Percentiles rank a stretch among this genome's conserved stretches.
phyloP scores from a whole-genome alignment of 2,888 invertebrate genomes.

The Lymantria monacha region DNA sequence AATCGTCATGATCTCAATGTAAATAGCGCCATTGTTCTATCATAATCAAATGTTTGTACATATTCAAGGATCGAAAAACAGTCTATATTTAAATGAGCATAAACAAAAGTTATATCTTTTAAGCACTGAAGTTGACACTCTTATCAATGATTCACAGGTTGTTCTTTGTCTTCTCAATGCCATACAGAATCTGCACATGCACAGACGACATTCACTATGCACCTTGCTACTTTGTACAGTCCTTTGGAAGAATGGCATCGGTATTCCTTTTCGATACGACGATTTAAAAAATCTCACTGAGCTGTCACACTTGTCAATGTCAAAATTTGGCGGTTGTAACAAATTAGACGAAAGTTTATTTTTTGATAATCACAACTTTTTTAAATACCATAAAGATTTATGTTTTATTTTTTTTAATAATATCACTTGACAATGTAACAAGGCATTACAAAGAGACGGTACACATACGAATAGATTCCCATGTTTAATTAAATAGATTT shows the following conservation, averaged over 20 bases:
- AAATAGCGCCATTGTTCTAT: slow-evolving; percentile 25
- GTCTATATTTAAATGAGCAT: slow-evolving; percentile 71
- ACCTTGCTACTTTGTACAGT: slow-evolving; percentile 62
- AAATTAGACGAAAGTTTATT: slow-evolving; percentile 5
- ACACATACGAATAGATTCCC: slow-evolving; percentile 73
- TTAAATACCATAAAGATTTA: too few species aligned
- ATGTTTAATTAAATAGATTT: slow-evolving; percentile 46
- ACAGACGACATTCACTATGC: slow-evolving; percentile 63
- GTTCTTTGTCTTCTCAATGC: slow-evolving; percentile 60
- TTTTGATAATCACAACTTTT: background rate
- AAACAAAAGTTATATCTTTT: slow-evolving; percentile 75
- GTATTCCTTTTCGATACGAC: slow-evolving; percentile 61
- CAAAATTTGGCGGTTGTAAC: slow-evolving; percentile 8
- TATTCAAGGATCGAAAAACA: slow-evolving; percentile 48
- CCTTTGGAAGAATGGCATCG: slow-evolving; percentile 70
- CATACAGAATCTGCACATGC: slow-evolving; percentile 65
- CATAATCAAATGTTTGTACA: slow-evolving; percentile 26
- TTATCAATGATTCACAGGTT: slow-evolving; percentile 62
- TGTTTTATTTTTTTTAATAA: slow-evolving; percentile 2
- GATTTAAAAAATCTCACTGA: slow-evolving; percentile 10
- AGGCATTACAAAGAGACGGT: slow-evolving; percentile 70
- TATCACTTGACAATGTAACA: slow-evolving; percentile 38
- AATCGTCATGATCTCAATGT: slow-evolving; percentile 20
- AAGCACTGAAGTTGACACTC: slow-evolving; percentile 65
- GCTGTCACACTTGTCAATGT: slow-evolving; percentile 24